phyloP scores from a whole-genome alignment of 2,888 invertebrate genomes.

The Ellobium chinense region DNA sequence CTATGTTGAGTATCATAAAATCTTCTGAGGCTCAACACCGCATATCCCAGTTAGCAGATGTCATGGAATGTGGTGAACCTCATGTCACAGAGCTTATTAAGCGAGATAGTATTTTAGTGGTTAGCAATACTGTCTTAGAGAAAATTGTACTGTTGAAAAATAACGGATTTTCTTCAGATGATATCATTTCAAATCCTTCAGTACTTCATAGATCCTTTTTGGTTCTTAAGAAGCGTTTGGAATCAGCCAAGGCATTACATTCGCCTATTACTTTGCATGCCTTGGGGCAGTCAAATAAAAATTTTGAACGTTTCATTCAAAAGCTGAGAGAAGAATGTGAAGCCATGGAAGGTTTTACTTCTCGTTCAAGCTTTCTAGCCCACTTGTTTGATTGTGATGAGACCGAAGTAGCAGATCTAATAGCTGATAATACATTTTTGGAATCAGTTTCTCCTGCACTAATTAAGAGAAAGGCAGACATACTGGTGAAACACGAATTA shows the following conservation, averaged over 20 bases:
- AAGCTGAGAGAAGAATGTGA: not conserved
- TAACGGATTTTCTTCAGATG: slow-evolving; percentile 1
- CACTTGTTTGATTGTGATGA: slow-evolving; percentile 13
- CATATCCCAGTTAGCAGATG: not conserved
- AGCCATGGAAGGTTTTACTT: not conserved
- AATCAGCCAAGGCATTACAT: not conserved
- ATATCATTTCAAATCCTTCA: not conserved
- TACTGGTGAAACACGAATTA: not conserved
- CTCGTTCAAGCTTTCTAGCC: slow-evolving; percentile 2
- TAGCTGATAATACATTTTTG: not conserved
- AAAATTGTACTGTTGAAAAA: slow-evolving; percentile 5
- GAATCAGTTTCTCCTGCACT: slow-evolving; percentile 6
- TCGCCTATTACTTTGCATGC: not conserved
- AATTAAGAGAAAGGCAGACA: slow-evolving; percentile 1
- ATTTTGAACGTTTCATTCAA: not conserved
- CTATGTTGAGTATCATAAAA: not conserved
- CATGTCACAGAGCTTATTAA: not conserved
- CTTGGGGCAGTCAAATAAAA: not conserved
- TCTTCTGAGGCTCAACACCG: not conserved
- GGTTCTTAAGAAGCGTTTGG: not conserved
- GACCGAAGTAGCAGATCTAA: not conserved
- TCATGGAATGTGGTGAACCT: slow-evolving; percentile 14
- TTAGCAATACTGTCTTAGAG: not conserved
- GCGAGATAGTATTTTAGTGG: not conserved
- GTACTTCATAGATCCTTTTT: slow-evolving; percentile 5